Evolutionary conservation across 2,888 invertebrate genomes (phyloP).

Genomic region (Tillus elongatus): DNA sequence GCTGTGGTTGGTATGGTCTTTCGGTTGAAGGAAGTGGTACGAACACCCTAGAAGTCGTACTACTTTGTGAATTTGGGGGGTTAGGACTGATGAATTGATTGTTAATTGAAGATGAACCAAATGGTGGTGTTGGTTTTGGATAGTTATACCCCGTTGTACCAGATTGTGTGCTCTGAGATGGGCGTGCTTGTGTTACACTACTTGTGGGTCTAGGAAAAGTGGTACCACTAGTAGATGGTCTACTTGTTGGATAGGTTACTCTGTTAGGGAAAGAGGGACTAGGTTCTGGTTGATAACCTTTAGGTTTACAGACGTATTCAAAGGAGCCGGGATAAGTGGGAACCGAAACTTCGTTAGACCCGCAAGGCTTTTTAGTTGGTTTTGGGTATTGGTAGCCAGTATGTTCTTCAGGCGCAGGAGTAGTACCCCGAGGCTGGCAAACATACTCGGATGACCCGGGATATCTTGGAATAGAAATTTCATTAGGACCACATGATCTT

Average conservation of each 20-base stretch:
- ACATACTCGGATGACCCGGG: slow-evolving; percentile 1
- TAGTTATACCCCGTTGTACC: slow-evolving; percentile 14
- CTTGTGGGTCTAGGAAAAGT: slow-evolving; percentile 16
- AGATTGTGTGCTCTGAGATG: too few relatives aligned
- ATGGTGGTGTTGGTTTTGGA: slow-evolving; percentile 20
- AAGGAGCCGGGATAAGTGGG: slow-evolving; percentile 7
- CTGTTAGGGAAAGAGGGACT: slow-evolving; percentile 9
- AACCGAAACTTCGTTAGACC: slow-evolving; percentile 5
- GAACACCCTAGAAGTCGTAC: too few relatives aligned
- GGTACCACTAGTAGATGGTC: slow-evolving; percentile 20
- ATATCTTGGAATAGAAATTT: background rate
- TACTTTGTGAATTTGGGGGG: background rate
- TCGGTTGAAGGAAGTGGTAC: too few relatives aligned
- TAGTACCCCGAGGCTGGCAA: background rate
- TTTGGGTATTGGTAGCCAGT: slow-evolving; percentile 18
- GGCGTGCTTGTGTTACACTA: too few relatives aligned
- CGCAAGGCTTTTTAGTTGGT: slow-evolving; percentile 11
- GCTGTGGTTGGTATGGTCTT: too few relatives aligned
- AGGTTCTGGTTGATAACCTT: slow-evolving; percentile 16
- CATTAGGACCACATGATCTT: background rate
- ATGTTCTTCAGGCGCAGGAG: background rate
- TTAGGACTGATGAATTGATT: slow-evolving; percentile 10
- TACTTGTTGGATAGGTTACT: slow-evolving; percentile 11
- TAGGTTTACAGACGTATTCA: slow-evolving; percentile 7
- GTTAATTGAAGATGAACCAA: slow-evolving; percentile 7